Base-by-base conservation (phyloP, 2,888 invertebrate genomes). In the Dryobotodes eremita region DNA sequence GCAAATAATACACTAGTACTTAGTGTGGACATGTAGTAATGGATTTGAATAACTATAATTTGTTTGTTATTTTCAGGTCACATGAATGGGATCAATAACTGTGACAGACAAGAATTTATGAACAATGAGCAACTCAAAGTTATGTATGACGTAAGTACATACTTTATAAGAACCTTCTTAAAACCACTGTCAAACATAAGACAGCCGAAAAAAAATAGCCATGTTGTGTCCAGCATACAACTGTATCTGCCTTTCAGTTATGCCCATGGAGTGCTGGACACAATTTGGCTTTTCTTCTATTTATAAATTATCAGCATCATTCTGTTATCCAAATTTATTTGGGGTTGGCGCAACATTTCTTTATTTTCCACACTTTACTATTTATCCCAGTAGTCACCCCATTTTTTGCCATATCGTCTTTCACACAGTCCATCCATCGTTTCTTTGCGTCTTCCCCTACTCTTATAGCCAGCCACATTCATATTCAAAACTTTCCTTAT, bases 101-200 rank as follows among this genome's bases (percentile, higher is more conserved):
- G 93, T 92, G 96, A 95, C 65, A 92, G 93, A 82, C 96, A 96
- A 88, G 96, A 96, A 80, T 93, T 93, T 68, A 95, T 96, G 94
- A 95, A 95, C 83, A 92, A 92, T 92, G 96, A 96, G 88, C 92
- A 96, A 81, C 88, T 96, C 6, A 95, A 95, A 92, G 93, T 96
- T 61, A 93, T 97, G 95, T 96, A 95, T 93, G 96, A 96, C 93
- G 96, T 96, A 90, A 90, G 86, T 87, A 36, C 23, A 26, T 26
- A 36, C 8, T 31, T 31, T 36, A 31, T 50, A 48, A 42, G 20
- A 2, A n/a, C 8, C 0, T 20, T 48, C 13, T 26, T 13, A 8
- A 11, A 15, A 4, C 15, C 11, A n/a, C 2, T 17, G n/a, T 36
- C 8, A 23, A 17, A 17, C 17, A 59, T n/a, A 75, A 50, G 20